Percentiles rank a stretch among this genome's conserved stretches.
Conservation (phyloP, 1,140 invertebrate genomes). For the Orussus abietinus region DNA sequence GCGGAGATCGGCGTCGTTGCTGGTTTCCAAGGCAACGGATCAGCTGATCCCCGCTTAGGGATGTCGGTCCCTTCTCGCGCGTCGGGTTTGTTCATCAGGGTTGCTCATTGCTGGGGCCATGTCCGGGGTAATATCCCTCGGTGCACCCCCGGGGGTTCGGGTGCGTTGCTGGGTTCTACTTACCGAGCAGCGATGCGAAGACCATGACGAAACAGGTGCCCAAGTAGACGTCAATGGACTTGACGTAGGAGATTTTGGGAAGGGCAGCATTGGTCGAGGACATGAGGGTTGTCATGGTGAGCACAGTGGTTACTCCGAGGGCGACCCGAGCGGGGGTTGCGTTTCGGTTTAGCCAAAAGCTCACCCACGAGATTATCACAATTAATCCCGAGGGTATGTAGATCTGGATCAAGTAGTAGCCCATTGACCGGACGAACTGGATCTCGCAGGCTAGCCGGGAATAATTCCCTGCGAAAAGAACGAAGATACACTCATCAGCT, state of each 20-base stretch:
- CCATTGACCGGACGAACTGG: constrained; percentile 96
- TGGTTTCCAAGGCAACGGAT: too few species aligned
- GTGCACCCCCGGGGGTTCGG: too few species aligned
- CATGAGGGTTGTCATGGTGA: constrained; percentile 99
- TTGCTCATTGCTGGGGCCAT: constrained; percentile 17
- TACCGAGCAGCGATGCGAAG: constrained; percentile 89
- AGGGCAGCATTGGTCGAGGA: constrained; percentile 96
- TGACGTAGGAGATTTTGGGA: constrained; percentile 98
- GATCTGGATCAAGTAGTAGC: constrained; percentile 99
- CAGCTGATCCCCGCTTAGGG: too few species aligned
- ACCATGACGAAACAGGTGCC: constrained; percentile 98
- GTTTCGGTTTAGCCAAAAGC: constrained; percentile 92
- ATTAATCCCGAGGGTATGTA: constrained; percentile 98
- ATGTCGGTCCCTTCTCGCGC: too few species aligned
- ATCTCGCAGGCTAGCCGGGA: constrained; percentile 96
- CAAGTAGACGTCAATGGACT: constrained; percentile 97
- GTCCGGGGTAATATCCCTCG: too few species aligned
- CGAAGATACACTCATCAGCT: too few species aligned
- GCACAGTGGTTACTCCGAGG: constrained; percentile 93
- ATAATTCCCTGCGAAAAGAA: constrained; percentile 82
- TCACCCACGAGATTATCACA: constrained; percentile 98
- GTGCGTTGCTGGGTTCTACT: too few species aligned
- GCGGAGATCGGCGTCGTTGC: too few species aligned
- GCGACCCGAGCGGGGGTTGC: constrained; percentile 95
- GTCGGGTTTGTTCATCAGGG: too few species aligned